phyloP scores from a whole-genome alignment of 2,888 invertebrate species.

The Tanypteryx hageni region DNA sequence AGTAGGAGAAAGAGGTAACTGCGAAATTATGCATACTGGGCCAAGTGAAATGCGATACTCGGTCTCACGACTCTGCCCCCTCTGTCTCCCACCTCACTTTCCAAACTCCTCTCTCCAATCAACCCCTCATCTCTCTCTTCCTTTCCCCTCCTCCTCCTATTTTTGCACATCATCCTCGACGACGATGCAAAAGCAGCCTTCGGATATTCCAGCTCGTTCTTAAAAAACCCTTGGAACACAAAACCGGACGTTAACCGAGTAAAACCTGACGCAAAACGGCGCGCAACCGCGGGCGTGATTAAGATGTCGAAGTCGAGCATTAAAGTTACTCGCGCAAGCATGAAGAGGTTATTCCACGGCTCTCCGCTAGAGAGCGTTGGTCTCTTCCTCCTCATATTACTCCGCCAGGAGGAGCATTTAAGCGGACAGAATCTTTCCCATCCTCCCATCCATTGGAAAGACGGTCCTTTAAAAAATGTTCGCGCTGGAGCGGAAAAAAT shows the following conservation, averaged over 20 bases:
- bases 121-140: background rate
- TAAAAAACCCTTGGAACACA: background rate
- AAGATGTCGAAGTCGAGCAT: constrained; percentile 28
- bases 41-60: constrained; percentile 54
- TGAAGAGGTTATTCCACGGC: constrained; percentile 6
- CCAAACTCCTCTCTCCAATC: background rate
- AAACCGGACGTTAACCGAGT: background rate
- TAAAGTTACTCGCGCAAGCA: constrained; percentile 4
- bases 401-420: background rate
- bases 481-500: no score
- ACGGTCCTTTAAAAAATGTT: no score
- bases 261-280: background rate
- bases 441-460: no score
- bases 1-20: background rate
- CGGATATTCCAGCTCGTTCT: background rate
- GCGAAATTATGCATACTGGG: constrained; percentile 34
- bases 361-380: background rate
- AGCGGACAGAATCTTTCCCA: background rate
- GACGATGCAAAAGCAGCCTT: background rate
- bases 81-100: background rate
- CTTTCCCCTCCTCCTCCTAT: background rate
- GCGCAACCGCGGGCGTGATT: background rate
- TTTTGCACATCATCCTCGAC: background rate
- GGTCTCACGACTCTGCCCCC: constrained; percentile 15
- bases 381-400: constrained; percentile 22